A percentile compares a stretch with the other conserved stretches of the same genome.
These are phyloP conservation scores for Contarinia nasturtii DNA, from an alignment of 1,140 invertebrate species.

Conservation along the genomic window DNA sequence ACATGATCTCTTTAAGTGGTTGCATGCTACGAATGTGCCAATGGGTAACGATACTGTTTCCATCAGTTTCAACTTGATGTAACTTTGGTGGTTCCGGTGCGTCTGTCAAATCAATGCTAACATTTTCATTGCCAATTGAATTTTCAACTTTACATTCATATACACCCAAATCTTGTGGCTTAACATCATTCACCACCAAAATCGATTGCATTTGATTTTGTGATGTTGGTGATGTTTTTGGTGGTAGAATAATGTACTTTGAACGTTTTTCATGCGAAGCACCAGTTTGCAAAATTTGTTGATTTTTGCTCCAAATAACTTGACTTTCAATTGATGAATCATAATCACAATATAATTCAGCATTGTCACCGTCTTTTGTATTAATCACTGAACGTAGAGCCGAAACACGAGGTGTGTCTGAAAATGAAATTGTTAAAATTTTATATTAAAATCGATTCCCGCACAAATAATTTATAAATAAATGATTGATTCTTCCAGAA, in stretches of 20 bases:
- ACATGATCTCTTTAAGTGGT: constrained; percentile 16
- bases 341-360: constrained; percentile 19
- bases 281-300: constrained; percentile 6
- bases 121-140: constrained; percentile 12
- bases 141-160: constrained; percentile 17
- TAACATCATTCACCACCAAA: constrained; percentile 11
- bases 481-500: too few relatives aligned
- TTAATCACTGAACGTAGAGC: constrained; percentile 20
- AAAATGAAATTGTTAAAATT: background rate
- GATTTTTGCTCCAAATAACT: constrained; percentile 15
- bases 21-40: constrained; percentile 20
- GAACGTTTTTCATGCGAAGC: constrained; percentile 14
- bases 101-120: constrained; percentile 13
- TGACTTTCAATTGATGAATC: constrained; percentile 15
- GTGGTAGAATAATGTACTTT: constrained; percentile 4
- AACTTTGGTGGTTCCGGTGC: constrained; percentile 18
- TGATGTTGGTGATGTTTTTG: constrained; percentile 13
- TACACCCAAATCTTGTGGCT: constrained; percentile 13
- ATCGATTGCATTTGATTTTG: constrained; percentile 15
- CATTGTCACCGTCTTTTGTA: constrained; percentile 9
- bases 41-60: constrained; percentile 14
- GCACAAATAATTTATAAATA: too few relatives aligned
- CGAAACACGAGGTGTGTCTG: constrained; percentile 14
- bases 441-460: too few relatives aligned
- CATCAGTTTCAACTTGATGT: constrained; percentile 12